A percentile compares a stretch with the other conserved stretches of the same genome.
Conservation (phyloP, 2,113 vertebrate species). For the Polyodon spathula region DNA sequence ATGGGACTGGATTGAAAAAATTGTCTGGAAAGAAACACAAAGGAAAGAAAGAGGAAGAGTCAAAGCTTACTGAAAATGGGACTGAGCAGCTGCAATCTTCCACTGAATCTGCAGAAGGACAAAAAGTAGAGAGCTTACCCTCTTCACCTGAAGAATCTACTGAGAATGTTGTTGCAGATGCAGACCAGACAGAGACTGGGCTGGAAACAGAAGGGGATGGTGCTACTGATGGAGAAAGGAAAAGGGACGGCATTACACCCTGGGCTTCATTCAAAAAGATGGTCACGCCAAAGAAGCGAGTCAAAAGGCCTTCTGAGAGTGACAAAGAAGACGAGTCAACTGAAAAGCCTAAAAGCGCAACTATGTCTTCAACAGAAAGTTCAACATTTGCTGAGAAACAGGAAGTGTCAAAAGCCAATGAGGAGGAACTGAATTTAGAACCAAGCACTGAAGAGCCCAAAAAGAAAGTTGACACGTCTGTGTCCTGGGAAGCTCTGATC, state of each 20-base stretch:
- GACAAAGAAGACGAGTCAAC: constrained; percentile 72
- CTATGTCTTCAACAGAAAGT: constrained; percentile 74
- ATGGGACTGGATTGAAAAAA: constrained; percentile 80
- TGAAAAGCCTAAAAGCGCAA: constrained; percentile 73
- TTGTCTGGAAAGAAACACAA: constrained; percentile 84
- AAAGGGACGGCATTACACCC: constrained; percentile 81
- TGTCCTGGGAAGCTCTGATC: constrained; percentile 93
- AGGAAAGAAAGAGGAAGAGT: constrained; percentile 61
- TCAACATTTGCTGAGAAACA: constrained; percentile 52
- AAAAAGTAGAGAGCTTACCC: constrained; percentile 70
- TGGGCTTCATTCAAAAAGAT: constrained; percentile 98
- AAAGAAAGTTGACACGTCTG: constrained; percentile 83
- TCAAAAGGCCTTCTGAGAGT: constrained; percentile 78
- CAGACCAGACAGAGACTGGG: constrained; percentile 37
- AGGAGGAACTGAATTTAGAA: constrained; percentile 68
- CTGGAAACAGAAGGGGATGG: constrained; percentile 65
- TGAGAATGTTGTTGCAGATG: constrained; percentile 61
- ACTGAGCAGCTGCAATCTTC: constrained; percentile 56
- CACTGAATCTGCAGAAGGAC: constrained; percentile 66
- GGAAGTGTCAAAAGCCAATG: constrained; percentile 55
- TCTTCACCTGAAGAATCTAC: constrained; percentile 81
- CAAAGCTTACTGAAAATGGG: constrained; percentile 49
- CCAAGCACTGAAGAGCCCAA: constrained; percentile 73
- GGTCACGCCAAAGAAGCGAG: constrained; percentile 87
- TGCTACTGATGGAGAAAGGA: constrained; percentile 68